Percentiles rank a stretch among this genome's conserved stretches.
Evolutionary conservation across 2,888 invertebrate genomes (phyloP).

Genomic region (Oasisia sp.): DNA sequence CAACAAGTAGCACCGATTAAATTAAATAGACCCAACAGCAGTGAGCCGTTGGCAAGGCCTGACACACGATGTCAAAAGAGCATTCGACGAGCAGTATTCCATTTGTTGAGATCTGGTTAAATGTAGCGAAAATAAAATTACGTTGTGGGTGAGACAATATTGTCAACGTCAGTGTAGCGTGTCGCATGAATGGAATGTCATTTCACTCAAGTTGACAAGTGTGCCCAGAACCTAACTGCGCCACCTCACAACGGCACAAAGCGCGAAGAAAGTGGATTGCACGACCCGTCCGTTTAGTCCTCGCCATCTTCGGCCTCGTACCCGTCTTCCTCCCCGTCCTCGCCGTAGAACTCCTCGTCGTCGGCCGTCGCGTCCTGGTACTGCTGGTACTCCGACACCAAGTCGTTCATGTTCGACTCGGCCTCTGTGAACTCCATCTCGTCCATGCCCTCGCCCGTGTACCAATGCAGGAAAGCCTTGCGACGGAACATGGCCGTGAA

Average conservation of each 20-base stretch:
- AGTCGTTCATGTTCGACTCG: constrained; percentile 89
- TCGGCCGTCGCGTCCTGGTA: constrained; percentile 67
- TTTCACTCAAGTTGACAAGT: not conserved
- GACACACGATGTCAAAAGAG: not conserved
- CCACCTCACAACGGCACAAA: not conserved
- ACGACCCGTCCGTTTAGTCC: not conserved
- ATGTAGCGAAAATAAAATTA: not conserved
- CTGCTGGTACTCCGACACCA: constrained; percentile 65
- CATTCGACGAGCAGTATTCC: not conserved
- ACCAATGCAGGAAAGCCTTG: too few relatives aligned
- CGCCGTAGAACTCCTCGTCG: constrained; percentile 52
- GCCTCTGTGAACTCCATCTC: too few relatives aligned
- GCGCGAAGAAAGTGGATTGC: not conserved
- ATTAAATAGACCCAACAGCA: not conserved
- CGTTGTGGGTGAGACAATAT: not conserved
- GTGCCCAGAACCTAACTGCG: not conserved
- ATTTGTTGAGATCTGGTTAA: not conserved
- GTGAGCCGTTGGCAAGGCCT: not conserved
- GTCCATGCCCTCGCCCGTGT: too few relatives aligned
- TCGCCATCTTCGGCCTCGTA: not conserved
- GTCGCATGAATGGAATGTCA: not conserved
- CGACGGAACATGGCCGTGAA: too few relatives aligned
- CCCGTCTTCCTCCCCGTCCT: constrained; percentile 43
- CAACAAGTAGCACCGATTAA: not conserved
- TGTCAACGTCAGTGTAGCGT: not conserved